Evolutionary conservation across 2,888 invertebrate genomes (phyloP).

Genomic region (Spodoptera littoralis): DNA sequence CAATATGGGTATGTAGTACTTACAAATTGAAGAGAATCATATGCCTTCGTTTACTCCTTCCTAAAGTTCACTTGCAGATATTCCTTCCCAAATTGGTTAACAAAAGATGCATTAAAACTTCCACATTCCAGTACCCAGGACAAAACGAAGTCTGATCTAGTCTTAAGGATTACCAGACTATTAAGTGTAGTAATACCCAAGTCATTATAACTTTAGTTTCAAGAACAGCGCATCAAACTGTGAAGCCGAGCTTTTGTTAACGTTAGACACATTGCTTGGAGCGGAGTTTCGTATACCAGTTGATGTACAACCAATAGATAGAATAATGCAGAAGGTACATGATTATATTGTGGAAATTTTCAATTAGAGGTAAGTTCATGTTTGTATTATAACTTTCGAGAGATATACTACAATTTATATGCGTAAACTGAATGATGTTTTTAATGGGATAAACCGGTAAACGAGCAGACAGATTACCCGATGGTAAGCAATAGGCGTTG

Average conservation of each 20-base stretch:
- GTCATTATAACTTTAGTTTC: slow-evolving; percentile 48
- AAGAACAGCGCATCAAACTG: slow-evolving; percentile 52
- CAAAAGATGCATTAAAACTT: slow-evolving; percentile 23
- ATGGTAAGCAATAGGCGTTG: too few species aligned
- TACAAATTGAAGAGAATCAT: too few species aligned
- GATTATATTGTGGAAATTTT: too few species aligned
- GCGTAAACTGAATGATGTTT: too few species aligned
- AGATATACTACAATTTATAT: too few species aligned
- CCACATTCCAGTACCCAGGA: slow-evolving; percentile 10
- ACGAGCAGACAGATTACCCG: too few species aligned
- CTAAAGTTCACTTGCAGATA: too few species aligned
- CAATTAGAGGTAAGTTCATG: too few species aligned
- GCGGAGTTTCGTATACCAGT: slow-evolving; percentile 40
- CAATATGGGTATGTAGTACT: too few species aligned
- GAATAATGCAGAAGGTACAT: slow-evolving; percentile 21
- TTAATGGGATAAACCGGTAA: too few species aligned
- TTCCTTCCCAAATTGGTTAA: not conserved
- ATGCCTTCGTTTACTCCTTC: too few species aligned
- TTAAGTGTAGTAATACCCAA: slow-evolving; percentile 44
- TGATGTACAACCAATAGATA: slow-evolving; percentile 4
- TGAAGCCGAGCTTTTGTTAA: slow-evolving; percentile 55
- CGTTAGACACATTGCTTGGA: slow-evolving; percentile 50
- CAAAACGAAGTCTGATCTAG: slow-evolving; percentile 18
- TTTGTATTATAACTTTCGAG: too few species aligned
- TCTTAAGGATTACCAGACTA: slow-evolving; percentile 35